phyloP scores from a whole-genome alignment of 2,888 invertebrate genomes.

The Microctonus brassicae region DNA sequence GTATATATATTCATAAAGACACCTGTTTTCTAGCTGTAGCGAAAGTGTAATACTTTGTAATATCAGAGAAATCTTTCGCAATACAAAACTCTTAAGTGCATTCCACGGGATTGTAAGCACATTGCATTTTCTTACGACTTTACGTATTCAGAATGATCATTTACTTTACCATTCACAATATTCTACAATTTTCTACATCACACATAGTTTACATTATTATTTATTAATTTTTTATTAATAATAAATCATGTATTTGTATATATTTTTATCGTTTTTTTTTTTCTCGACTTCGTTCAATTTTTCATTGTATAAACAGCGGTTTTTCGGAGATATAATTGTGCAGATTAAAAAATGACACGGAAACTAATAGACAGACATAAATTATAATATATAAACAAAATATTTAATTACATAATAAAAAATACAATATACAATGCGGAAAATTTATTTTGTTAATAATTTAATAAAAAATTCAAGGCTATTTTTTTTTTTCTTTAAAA shows the following conservation, averaged over 20 bases:
- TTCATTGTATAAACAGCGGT: not conserved
- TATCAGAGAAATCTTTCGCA: constrained; percentile 40
- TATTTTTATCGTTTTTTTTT: not conserved
- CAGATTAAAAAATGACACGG: too few relatives aligned
- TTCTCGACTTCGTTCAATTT: not conserved
- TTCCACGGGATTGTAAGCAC: constrained; percentile 63
- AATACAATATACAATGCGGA: constrained; percentile 6
- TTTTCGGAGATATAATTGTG: too few relatives aligned
- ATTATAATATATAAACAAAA: not conserved
- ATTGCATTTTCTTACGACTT: constrained; percentile 20
- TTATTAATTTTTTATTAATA: not conserved
- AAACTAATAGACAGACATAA: not conserved
- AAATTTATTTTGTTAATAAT: not conserved
- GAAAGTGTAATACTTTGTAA: constrained; percentile 1
- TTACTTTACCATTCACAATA: constrained; percentile 18
- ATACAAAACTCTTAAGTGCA: constrained; percentile 53
- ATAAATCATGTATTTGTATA: too few relatives aligned
- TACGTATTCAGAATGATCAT: constrained; percentile 28
- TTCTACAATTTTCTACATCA: constrained; percentile 9
- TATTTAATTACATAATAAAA: not conserved
- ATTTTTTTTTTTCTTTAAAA: not conserved
- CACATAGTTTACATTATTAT: not conserved
- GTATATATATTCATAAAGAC: not conserved
- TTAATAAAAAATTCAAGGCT: not conserved
- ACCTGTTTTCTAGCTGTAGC: not conserved